Conservation (phyloP, 2,113 vertebrate species). For the Connochaetes taurinus region DNA sequence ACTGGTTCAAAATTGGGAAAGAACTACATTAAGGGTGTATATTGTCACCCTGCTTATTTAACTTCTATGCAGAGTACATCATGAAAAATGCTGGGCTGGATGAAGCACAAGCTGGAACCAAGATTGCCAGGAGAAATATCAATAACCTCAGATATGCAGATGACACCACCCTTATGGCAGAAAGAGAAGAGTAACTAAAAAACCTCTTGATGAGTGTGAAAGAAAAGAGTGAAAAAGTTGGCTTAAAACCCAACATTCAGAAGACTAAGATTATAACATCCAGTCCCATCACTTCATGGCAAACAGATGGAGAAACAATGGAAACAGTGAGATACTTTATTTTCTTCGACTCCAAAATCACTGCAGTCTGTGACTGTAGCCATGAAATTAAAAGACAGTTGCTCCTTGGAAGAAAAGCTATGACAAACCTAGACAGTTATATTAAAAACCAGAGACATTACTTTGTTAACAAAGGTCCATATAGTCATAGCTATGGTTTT, state of each 20-base stretch:
- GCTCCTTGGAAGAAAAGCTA: background rate
- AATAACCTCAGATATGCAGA: background rate
- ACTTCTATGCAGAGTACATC: background rate
- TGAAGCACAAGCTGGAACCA: background rate
- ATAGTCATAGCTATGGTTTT: background rate
- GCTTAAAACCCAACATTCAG: background rate
- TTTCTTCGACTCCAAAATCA: background rate
- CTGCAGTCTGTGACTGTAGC: background rate
- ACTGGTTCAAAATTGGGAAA: background rate
- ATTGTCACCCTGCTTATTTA: background rate
- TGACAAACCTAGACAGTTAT: background rate
- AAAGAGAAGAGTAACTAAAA: background rate
- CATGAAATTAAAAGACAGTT: background rate
- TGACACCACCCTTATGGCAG: background rate
- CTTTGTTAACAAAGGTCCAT: background rate
- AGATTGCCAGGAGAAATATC: background rate
- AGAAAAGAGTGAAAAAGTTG: background rate
- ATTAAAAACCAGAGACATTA: background rate
- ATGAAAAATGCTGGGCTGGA: background rate
- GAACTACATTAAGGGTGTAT: background rate
- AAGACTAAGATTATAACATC: background rate
- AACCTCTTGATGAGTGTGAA: background rate
- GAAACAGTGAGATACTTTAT: background rate
- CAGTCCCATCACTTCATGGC: background rate
- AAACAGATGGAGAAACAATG: background rate